Conservation (phyloP, 2,888 invertebrate genomes). For the Drosophila peninsularis region DNA sequence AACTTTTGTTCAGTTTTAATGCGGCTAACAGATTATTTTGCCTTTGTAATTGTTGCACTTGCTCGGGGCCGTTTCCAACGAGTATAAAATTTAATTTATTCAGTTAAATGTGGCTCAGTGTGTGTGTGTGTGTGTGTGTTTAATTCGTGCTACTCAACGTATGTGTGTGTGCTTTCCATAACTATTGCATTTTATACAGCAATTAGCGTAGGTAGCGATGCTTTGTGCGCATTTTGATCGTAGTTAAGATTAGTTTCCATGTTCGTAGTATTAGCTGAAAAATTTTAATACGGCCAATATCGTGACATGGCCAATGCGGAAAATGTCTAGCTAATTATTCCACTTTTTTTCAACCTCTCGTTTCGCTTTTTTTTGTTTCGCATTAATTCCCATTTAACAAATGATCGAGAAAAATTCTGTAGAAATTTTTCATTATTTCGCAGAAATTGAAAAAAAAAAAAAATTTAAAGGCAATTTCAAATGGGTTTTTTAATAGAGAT, state of each 20-base stretch:
- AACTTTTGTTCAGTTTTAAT: slow-evolving; percentile 41
- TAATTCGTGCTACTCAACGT: slow-evolving; percentile 19
- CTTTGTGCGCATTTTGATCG: slow-evolving; percentile 48
- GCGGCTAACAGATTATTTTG: slow-evolving; percentile 43
- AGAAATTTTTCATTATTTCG: slow-evolving; percentile 18
- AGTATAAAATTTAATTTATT: slow-evolving; percentile 54
- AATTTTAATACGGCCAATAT: slow-evolving; percentile 37
- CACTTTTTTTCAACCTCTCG: slow-evolving; percentile 13
- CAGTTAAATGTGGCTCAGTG: slow-evolving; percentile 26
- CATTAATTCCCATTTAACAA: slow-evolving; percentile 40
- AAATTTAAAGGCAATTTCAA: background rate
- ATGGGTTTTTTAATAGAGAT: background rate
- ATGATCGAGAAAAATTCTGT: slow-evolving; percentile 29
- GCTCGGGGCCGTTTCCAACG: slow-evolving; percentile 48
- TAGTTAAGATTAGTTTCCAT: slow-evolving; percentile 52
- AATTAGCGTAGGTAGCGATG: slow-evolving; percentile 58
- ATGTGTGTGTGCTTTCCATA: slow-evolving; percentile 26
- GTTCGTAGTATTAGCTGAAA: slow-evolving; percentile 28
- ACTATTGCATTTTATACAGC: slow-evolving; percentile 58
- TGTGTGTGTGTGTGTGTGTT: slow-evolving; percentile 33
- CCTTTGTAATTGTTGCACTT: slow-evolving; percentile 50
- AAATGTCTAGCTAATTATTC: slow-evolving; percentile 44
- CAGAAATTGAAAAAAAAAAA: background rate
- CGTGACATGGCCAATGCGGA: slow-evolving; percentile 57
- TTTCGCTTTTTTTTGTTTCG: slow-evolving; percentile 1